phyloP scores from a whole-genome alignment of 2,888 invertebrate genomes.

The Caradrina clavipalpis region DNA sequence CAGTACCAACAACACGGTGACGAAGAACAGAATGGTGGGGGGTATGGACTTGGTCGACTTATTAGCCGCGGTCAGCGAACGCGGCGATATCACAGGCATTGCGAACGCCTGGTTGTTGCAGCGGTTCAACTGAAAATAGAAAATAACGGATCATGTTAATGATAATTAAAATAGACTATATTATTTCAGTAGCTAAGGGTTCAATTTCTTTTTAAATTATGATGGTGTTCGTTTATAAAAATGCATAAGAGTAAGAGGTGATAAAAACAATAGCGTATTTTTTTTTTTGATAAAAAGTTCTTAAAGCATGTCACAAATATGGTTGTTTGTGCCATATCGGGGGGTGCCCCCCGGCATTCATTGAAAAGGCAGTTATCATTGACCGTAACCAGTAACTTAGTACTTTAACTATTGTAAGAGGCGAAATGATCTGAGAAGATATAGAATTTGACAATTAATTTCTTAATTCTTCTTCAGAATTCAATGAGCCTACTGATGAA shows the following conservation, averaged over 20 bases:
- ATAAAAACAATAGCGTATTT: no score
- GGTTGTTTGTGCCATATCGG: no score
- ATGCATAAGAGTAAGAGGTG: no score
- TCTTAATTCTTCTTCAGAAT: background rate
- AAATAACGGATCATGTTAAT: conserved; percentile 46
- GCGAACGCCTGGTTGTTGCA: conserved; percentile 85
- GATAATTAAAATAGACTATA: background rate
- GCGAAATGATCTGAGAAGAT: no score
- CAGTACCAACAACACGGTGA: conserved; percentile 81
- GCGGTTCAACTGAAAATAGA: conserved; percentile 78
- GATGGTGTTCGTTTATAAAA: no score
- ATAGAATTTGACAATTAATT: no score
- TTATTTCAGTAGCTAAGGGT: no score
- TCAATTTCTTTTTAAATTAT: no score
- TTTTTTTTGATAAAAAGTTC: no score
- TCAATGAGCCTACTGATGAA: background rate
- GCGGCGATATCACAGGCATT: conserved; percentile 74
- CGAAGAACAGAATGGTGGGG: conserved; percentile 82
- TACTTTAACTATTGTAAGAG: no score
- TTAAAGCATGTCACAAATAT: background rate
- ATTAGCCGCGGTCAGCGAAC: conserved; percentile 56
- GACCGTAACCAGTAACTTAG: no score
- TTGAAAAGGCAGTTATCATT: background rate
- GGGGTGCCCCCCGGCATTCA: background rate
- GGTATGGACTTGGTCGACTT: conserved; percentile 71